Evolutionary conservation across 2,797 vertebrate genomes (phyloP).

Genomic region (Limosa lapponica): DNA sequence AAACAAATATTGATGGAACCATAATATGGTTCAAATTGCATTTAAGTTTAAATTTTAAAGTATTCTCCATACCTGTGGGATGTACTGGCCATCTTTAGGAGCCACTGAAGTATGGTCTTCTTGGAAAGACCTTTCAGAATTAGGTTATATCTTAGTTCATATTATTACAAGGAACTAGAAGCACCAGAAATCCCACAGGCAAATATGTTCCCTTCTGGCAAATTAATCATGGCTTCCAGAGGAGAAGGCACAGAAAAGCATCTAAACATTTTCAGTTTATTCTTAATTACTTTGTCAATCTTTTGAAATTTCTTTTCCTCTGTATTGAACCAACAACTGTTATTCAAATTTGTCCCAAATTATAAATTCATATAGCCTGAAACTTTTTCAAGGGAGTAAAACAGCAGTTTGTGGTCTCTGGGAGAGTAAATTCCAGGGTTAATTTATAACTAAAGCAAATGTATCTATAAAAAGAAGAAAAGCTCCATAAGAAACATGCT

Average conservation of each 20-base stretch:
- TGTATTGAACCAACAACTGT: background rate
- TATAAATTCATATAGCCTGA: conserved; percentile 13
- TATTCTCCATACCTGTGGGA: background rate
- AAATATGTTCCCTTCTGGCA: background rate
- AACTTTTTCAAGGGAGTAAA: conserved; percentile 45
- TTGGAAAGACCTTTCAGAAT: background rate
- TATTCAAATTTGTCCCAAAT: conserved; percentile 16
- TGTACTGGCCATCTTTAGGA: background rate
- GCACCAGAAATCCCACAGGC: background rate
- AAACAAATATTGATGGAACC: background rate
- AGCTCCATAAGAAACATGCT: conserved; percentile 73
- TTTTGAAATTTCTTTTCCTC: background rate
- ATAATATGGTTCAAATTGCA: background rate
- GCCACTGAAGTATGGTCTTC: background rate
- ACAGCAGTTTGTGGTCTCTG: conserved; percentile 52
- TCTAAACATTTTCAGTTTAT: background rate
- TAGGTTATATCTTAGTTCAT: background rate
- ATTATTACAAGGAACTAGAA: background rate
- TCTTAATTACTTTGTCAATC: background rate
- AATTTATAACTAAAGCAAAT: conserved; percentile 83
- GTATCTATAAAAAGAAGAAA: conserved; percentile 81
- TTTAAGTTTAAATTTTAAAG: background rate
- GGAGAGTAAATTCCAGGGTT: conserved; percentile 74
- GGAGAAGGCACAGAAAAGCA: background rate
- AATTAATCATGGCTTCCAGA: background rate